Evolutionary conservation across 2,888 invertebrate genomes (phyloP).

Genomic region (Epinotia bilunana): DNA sequence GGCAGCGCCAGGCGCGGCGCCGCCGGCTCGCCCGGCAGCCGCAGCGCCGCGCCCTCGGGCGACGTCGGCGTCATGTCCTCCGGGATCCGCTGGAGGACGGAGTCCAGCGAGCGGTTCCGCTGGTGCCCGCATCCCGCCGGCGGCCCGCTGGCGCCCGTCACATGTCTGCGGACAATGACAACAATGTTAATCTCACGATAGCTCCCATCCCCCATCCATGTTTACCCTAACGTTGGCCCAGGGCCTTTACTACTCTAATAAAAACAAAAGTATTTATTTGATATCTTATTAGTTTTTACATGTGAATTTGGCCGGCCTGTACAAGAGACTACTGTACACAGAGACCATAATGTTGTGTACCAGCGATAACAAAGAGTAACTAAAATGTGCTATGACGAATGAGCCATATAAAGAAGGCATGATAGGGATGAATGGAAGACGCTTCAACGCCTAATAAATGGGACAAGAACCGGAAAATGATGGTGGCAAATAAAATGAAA

Average conservation of each 20-base stretch:
- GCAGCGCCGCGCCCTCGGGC: slow-evolving; percentile 75
- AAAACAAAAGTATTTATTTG: too few species aligned
- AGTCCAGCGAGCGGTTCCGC: slow-evolving; percentile 95
- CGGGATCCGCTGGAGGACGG: slow-evolving; percentile 94
- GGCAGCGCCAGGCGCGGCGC: slow-evolving; percentile 85
- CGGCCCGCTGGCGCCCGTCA: slow-evolving; percentile 77
- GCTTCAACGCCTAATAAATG: slow-evolving; percentile 17
- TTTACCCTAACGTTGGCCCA: background rate
- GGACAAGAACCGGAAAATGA: slow-evolving; percentile 15
- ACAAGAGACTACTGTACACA: background rate
- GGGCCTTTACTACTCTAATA: background rate
- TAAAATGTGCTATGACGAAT: background rate
- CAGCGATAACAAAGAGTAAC: background rate
- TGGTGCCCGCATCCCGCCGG: slow-evolving; percentile 88
- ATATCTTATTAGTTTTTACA: too few species aligned
- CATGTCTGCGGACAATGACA: slow-evolving; percentile 76
- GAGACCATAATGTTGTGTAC: background rate
- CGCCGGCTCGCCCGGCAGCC: slow-evolving; percentile 67
- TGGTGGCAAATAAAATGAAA: slow-evolving; percentile 27
- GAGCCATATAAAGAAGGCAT: background rate
- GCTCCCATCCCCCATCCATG: background rate
- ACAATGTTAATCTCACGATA: slow-evolving; percentile 15
- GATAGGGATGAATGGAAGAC: slow-evolving; percentile 15
- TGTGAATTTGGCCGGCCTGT: too few species aligned
- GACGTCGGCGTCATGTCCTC: slow-evolving; percentile 89